Evolutionary conservation across 2,113 vertebrate genomes (phyloP), one percentile per base, ranked within the genome.

Genomic region (Percopsis transmontana): DNA sequence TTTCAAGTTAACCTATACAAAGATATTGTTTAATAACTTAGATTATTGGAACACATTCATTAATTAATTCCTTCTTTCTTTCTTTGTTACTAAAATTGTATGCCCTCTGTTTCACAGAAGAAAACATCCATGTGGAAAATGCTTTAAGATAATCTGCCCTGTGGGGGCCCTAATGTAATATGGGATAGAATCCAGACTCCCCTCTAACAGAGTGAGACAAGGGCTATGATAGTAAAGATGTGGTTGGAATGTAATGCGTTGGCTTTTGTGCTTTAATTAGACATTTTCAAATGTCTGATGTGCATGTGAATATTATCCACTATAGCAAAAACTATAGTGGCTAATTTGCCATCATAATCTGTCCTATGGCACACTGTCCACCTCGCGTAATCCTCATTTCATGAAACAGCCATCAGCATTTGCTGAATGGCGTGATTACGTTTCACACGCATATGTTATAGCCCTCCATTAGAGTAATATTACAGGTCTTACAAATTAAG

Each of bases 71-170:
- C 39, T 77, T 83, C n/a, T n/a, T 2, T 16, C 11, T 24, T 13
- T 21, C 23, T 53, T 78, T 65, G 42, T 75, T 84, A 62, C 27
- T 33, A 7, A 33, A 33, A 50, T 84, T 87, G 73, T 77, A 76
- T 76, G 71, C 61, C 57, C 50, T 72, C 57, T 9, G 33, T 57
- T 70, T 45, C 67, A 57, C 66, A 58, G 54, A 61, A 71, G 52
- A 68, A 72, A 79, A 76, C 3, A 44, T 58, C 68, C 68, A 54
- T 55, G 85, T 74, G 63, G 74, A 80, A 80, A 84, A 78, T 50
- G 68, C 77, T 86, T 82, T 60, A 62, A 85, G 76, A 72, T 84
- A 81, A 85, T 87, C 53, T 84, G 72, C 81, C 85, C 83, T 58
- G 15, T 0, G 77, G 70, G 85, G 80, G 66, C 57, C 66, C 55